Evolutionary conservation across 2,113 vertebrate species (phyloP).

Genomic region (Pelvicachromis taeniatus): DNA sequence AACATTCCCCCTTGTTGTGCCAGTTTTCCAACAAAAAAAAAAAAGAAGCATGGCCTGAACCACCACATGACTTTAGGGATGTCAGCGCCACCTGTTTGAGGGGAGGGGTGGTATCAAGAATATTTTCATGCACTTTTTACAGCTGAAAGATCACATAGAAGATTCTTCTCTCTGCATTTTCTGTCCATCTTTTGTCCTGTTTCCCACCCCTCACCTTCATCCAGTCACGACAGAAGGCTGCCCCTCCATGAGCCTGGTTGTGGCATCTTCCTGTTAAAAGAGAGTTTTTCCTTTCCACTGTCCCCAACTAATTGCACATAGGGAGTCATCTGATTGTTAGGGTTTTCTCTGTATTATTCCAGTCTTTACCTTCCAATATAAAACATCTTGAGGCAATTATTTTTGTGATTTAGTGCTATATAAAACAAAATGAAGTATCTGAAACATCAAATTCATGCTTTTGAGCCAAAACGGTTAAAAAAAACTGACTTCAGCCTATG

Average conservation of each 20-base stretch:
- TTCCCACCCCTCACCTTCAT: not conserved
- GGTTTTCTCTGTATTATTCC: not conserved
- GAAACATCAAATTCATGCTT: not conserved
- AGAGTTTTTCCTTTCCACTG: not conserved
- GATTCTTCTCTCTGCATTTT: not conserved
- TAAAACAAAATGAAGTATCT: not conserved
- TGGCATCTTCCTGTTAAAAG: not conserved
- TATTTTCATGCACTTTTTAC: not conserved
- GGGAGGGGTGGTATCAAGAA: constrained; percentile 14
- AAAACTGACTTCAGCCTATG: constrained; percentile 27
- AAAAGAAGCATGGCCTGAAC: not conserved
- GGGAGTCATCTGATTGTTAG: not conserved
- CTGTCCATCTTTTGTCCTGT: not conserved
- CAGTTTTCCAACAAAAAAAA: not conserved
- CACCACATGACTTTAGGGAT: not conserved
- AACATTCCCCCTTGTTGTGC: not conserved
- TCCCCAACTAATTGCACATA: not conserved
- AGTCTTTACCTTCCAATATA: not conserved
- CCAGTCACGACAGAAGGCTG: not conserved
- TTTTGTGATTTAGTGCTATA: no score
- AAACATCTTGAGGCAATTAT: not conserved
- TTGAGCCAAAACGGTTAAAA: not conserved
- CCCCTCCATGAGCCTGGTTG: not conserved
- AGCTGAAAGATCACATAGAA: not conserved
- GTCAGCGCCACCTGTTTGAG: constrained; percentile 49